Evolutionary conservation across 2,113 vertebrate species (phyloP).

Genomic region (Oplegnathus fasciatus): DNA sequence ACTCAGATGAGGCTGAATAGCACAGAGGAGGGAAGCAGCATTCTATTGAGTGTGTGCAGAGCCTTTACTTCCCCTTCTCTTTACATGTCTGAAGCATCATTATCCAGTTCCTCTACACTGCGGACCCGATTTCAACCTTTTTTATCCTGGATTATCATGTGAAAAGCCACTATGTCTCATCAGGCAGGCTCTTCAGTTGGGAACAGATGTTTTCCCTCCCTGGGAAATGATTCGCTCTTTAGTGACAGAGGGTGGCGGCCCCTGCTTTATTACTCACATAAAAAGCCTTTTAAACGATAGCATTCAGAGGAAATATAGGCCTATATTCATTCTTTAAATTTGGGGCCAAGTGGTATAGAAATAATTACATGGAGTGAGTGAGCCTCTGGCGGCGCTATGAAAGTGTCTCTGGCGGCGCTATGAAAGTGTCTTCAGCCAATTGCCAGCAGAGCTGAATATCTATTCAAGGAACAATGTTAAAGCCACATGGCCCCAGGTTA

Average conservation of each 20-base stretch:
- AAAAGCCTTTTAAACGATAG: conserved; percentile 80
- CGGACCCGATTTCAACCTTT: conserved; percentile 71
- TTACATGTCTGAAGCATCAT: conserved; percentile 59
- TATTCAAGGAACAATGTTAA: conserved; percentile 33
- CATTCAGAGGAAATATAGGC: conserved; percentile 82
- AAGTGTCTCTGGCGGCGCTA: conserved; percentile 49
- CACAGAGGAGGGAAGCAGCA: conserved; percentile 2
- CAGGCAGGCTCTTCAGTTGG: conserved; percentile 73
- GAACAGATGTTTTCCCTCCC: conserved; percentile 82
- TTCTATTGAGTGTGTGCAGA: conserved; percentile 1
- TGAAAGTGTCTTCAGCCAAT: conserved; percentile 56
- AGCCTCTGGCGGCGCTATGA: conserved; percentile 52
- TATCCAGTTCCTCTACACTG: conserved; percentile 65
- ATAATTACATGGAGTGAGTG: conserved; percentile 74
- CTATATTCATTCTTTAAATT: conserved; percentile 80
- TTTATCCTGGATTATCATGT: conserved; percentile 76
- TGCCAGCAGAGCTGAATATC: conserved; percentile 35
- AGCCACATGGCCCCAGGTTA: conserved; percentile 35
- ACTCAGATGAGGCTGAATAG: conserved; percentile 34
- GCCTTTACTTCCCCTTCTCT: conserved; percentile 45
- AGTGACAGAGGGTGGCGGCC: conserved; percentile 75
- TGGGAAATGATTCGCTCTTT: conserved; percentile 80
- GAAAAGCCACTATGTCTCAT: conserved; percentile 73
- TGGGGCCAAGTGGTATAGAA: conserved; percentile 76
- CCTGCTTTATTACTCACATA: conserved; percentile 82